phyloP scores from a whole-genome alignment of 1,140 invertebrate genomes.

The Melitaea cinxia region DNA sequence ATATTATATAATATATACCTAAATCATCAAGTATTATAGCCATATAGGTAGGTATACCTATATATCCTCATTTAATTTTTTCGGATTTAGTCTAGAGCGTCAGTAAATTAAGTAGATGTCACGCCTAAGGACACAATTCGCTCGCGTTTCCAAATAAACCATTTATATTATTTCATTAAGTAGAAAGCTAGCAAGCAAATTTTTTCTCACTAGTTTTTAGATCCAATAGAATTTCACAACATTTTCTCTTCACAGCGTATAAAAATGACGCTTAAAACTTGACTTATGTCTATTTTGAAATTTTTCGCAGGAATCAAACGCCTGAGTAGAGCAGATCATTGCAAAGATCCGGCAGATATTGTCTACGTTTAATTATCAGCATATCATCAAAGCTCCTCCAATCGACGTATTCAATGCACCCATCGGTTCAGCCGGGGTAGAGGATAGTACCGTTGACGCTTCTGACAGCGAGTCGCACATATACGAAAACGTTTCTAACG shows the following conservation, averaged over 20 bases:
- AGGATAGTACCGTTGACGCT: constrained; percentile 66
- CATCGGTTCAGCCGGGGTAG: constrained; percentile 54
- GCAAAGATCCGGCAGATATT: constrained; percentile 88
- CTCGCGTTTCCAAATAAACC: constrained; percentile 38
- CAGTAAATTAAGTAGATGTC: constrained; percentile 15
- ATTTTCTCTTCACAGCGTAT: constrained; percentile 31
- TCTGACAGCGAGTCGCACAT: constrained; percentile 59
- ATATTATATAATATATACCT: constrained; percentile 64
- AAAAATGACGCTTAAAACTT: constrained; percentile 59
- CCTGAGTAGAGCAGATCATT: constrained; percentile 90
- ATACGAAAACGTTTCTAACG: constrained; percentile 75
- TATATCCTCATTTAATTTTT: constrained; percentile 18
- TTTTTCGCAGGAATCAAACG: constrained; percentile 86
- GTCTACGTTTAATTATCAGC: constrained; percentile 87
- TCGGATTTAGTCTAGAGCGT: constrained; percentile 17
- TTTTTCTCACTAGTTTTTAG: constrained; percentile 63
- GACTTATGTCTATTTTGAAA: constrained; percentile 73
- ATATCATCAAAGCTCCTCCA: constrained; percentile 82
- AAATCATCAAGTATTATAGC: constrained; percentile 71
- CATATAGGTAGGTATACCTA: constrained; percentile 51
- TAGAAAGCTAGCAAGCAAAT: constrained; percentile 62
- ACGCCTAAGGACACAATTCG: constrained; percentile 34
- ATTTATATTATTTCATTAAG: constrained; percentile 58
- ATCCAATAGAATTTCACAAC: constrained; percentile 57
- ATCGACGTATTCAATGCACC: constrained; percentile 76